These are phyloP conservation scores for Chloroclystis v-ata DNA, from an alignment of 2,888 invertebrate genomes.

Conservation along the genomic window DNA sequence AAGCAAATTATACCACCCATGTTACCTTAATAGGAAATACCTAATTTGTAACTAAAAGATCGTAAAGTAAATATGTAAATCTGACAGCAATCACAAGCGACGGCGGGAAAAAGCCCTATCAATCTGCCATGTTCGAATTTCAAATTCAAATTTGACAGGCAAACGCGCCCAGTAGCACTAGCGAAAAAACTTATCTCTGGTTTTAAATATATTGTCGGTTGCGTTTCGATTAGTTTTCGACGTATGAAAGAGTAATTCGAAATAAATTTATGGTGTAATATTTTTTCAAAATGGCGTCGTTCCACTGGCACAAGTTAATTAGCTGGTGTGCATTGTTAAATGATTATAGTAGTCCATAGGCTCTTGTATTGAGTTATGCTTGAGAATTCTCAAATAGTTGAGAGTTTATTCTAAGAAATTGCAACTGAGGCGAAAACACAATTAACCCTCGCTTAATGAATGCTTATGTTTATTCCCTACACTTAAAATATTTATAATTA, in stretches of 20 bases:
- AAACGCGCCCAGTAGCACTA: constrained; percentile 40
- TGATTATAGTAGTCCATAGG: constrained; percentile 44
- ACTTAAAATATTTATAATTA: too few species aligned
- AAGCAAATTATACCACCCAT: not conserved
- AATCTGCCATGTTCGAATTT: constrained; percentile 46
- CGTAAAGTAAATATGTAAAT: constrained; percentile 42
- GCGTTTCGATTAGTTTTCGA: constrained; percentile 57
- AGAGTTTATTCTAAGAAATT: not conserved
- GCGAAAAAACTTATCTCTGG: constrained; percentile 16
- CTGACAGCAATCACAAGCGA: constrained; percentile 40
- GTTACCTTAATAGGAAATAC: constrained; percentile 5
- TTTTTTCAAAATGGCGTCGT: constrained; percentile 53
- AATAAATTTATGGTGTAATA: constrained; percentile 60
- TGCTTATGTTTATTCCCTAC: too few species aligned
- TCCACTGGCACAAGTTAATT: constrained; percentile 55
- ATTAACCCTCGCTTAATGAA: not conserved
- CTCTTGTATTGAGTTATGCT: constrained; percentile 34
- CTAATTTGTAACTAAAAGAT: constrained; percentile 13
- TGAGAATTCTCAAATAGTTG: constrained; percentile 32
- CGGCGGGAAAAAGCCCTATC: constrained; percentile 33
- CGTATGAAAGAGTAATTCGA: constrained; percentile 67
- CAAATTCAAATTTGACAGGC: constrained; percentile 61
- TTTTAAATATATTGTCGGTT: constrained; percentile 10
- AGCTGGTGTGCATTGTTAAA: constrained; percentile 41
- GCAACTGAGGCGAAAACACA: not conserved